Conservation (phyloP, 2,113 vertebrate species). For the Oxygymnocypris stewartii region DNA sequence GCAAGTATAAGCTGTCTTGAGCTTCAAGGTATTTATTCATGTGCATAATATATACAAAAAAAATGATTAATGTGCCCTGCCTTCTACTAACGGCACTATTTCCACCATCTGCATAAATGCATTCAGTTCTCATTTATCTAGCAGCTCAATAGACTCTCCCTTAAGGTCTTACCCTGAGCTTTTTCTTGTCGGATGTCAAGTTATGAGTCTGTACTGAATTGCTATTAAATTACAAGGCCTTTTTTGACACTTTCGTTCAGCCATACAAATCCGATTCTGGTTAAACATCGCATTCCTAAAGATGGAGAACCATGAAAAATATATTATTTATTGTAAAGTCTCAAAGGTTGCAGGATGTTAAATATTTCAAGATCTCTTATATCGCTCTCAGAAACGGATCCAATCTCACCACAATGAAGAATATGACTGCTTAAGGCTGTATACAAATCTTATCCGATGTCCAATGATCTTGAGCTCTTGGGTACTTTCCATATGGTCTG, state of each 20-base stretch:
- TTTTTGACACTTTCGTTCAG: slow-evolving; percentile 51
- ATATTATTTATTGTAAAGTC: slow-evolving; percentile 41
- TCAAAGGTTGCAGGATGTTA: slow-evolving; percentile 48
- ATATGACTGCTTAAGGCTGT: not conserved
- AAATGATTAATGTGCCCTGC: slow-evolving; percentile 28
- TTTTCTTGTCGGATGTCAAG: slow-evolving; percentile 45
- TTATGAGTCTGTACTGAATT: slow-evolving; percentile 50
- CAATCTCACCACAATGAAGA: not conserved
- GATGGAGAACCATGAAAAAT: slow-evolving; percentile 50
- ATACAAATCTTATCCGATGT: not conserved
- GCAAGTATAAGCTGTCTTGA: not conserved
- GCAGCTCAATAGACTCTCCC: slow-evolving; percentile 39
- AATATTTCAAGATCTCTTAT: slow-evolving; percentile 53
- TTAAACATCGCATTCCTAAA: slow-evolving; percentile 45
- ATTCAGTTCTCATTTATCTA: slow-evolving; percentile 49
- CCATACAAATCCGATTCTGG: slow-evolving; percentile 40
- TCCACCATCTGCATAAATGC: slow-evolving; percentile 48
- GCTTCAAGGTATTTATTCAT: slow-evolving; percentile 27
- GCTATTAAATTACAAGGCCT: slow-evolving; percentile 57
- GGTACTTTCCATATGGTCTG: not conserved
- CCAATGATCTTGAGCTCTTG: not conserved
- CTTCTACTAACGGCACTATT: slow-evolving; percentile 19
- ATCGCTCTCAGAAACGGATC: not conserved
- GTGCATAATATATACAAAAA: slow-evolving; percentile 10
- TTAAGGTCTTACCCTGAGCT: slow-evolving; percentile 37